phyloP scores from a whole-genome alignment of 2,113 vertebrate species.

The Myotis lucifugus region DNA sequence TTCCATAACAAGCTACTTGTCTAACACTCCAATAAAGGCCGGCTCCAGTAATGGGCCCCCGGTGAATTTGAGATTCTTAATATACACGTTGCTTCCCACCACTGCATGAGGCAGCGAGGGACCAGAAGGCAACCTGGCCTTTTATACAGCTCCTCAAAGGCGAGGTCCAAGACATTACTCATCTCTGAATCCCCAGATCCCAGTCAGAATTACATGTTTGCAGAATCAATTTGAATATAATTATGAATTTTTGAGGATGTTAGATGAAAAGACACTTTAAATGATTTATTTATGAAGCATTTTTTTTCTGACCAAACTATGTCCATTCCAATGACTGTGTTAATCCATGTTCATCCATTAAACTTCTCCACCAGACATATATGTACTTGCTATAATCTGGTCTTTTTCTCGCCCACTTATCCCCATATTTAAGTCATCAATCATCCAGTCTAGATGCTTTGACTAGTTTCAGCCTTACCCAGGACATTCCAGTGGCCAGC shows the following conservation, averaged over 20 bases:
- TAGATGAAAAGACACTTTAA: background rate
- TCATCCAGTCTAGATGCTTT: background rate
- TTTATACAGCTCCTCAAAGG: background rate
- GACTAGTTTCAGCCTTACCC: background rate
- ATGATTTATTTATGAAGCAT: conserved; percentile 29
- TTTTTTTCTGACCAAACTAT: background rate
- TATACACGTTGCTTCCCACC: background rate
- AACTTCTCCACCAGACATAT: background rate
- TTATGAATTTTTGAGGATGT: background rate
- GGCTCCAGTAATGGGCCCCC: background rate
- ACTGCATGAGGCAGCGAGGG: background rate
- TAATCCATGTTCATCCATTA: background rate
- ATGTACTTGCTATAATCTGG: background rate
- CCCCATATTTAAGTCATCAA: background rate
- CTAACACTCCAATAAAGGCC: background rate
- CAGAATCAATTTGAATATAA: conserved; percentile 27
- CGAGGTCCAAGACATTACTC: background rate
- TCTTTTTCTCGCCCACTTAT: background rate
- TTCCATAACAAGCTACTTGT: conserved; percentile 45
- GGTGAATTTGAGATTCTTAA: background rate
- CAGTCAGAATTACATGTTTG: background rate
- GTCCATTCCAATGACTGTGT: background rate
- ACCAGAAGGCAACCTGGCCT: background rate
- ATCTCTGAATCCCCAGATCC: background rate
- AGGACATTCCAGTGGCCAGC: background rate